Evolutionary conservation across 2,113 vertebrate species (phyloP), one percentile per base, ranked within the genome.

Genomic region (Psettodes erumei): DNA sequence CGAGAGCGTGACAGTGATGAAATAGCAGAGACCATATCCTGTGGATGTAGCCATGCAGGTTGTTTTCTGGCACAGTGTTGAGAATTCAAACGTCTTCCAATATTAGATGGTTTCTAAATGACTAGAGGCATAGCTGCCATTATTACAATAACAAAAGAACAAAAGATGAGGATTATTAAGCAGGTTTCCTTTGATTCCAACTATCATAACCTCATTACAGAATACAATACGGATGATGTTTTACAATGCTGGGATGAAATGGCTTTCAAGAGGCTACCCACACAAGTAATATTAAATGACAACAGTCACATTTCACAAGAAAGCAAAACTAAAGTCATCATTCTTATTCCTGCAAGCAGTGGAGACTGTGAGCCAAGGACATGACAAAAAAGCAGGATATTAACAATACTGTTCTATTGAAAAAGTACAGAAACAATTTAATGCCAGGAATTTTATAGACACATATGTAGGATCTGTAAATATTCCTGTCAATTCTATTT

Each of bases 1-100:
- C 0, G 35, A 58, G 38, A 71, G 42, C 45, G 15, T 86, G 81
- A 62, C 68, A 54, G 67, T 63, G 67, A 75, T 64, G 42, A 68
- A 77, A 63, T 50, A 43, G 64, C 32, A 73, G 35, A 53, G 61
- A 77, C 37, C 61, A 21, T 23, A 61, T 61, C 58, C 56, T 58
- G 70, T 70, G 61, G 63, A 58, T 61, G 53, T 35, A 77, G 59
- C 35, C 23, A 21, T 37, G 60, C 73, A 77, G 30, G 37, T 23
- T 28, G 42, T 66, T 81, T 68, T 64, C 59, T 58, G 5, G 50
- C 50, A 69, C 37, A 61, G 33, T 3, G n/a, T 33, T 38, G 25
- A 58, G 19, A 60, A 51, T 2, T 42, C n/a, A 74, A 25, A 60
- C 3, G 1, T 35, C 28, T 58, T 40, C 37, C 27, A 37, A 75